Evolutionary conservation across 1,140 invertebrate species (phyloP), one percentile per base, ranked within the genome.

Genomic region (Drosophila fuyamai): DNA sequence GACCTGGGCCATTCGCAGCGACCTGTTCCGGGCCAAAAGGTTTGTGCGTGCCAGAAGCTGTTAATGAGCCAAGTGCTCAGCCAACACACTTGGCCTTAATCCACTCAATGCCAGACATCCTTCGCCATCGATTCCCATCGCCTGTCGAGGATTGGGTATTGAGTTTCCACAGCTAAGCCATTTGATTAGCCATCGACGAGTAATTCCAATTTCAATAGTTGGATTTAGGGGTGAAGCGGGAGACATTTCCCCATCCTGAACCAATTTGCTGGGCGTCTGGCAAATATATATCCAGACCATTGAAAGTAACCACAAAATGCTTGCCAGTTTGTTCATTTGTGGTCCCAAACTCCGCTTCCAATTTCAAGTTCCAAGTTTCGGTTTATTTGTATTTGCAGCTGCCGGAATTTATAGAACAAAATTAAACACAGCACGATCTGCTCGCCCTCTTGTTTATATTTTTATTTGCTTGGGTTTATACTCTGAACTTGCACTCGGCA

Each of bases 51-150:
- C 76, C 61, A 61, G 44, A 58, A 58, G 79, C 79, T 83, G 68
- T 76, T 86, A 88, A 86, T 88, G 76, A 73, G 75, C 48, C 70
- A 82, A 88, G 81, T 72, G 79, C 78, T 67, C 58, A 67, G 44
- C 41, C 47, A 16, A 29, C 72, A 41, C 61, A 44, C 48, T 74
- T 41, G 29, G 56, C 43, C 67, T 18, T 44, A 63, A 76, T 61
- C 47, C 60, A 75, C 71, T 65, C 72, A 54, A 51, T 16, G 18
- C 36, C 63, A 68, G 56, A 36, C 41, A 32, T 38, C 13, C 36
- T 47, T 27, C 32, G 32, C 9, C 29, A 47, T 55, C 36, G 14
- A 12, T 10, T 18, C 1, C 44, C n/a, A 8, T 18, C 23, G 27
- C 18, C 29, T 43, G 13, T 32, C 12, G 14, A 54, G 55, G n/a